Percentiles rank a stretch among this genome's conserved stretches.
Conservation (phyloP, 2,888 invertebrate genomes). For the Acleris cristana region DNA sequence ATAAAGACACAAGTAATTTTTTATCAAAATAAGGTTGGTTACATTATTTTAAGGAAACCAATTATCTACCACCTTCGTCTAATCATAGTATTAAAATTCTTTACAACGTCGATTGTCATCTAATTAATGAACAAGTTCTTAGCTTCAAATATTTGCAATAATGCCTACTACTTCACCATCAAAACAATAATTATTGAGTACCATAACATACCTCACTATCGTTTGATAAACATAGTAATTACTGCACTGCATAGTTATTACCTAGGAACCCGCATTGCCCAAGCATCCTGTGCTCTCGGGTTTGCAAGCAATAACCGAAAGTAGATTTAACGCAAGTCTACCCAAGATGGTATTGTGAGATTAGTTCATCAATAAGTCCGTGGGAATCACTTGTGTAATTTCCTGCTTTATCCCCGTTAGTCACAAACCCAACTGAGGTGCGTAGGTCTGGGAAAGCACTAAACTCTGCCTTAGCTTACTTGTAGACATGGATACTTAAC, state of each 20-base stretch:
- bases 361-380: slow-evolving; percentile 25
- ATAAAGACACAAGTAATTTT: no score
- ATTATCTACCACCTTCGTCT: no score
- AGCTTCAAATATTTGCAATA: no score
- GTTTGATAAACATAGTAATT: slow-evolving; percentile 2
- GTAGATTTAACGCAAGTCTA: slow-evolving; percentile 17
- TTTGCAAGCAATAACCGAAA: slow-evolving; percentile 26
- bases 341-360: slow-evolving; percentile 27
- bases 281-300: slow-evolving; percentile 5
- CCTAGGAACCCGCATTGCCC: not conserved
- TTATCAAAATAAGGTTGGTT: no score
- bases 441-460: not conserved
- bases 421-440: not conserved
- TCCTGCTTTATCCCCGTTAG: slow-evolving; percentile 7
- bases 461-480: not conserved
- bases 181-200: not conserved
- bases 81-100: no score
- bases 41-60: no score
- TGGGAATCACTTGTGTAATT: slow-evolving; percentile 29
- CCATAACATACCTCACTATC: not conserved
- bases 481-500: no score
- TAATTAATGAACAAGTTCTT: no score
- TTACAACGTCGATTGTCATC: no score
- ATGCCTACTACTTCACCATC: no score
- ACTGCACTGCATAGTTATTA: not conserved